Evolutionary conservation across 2,797 vertebrate species (phyloP).

Genomic region (Anguilla anguilla): DNA sequence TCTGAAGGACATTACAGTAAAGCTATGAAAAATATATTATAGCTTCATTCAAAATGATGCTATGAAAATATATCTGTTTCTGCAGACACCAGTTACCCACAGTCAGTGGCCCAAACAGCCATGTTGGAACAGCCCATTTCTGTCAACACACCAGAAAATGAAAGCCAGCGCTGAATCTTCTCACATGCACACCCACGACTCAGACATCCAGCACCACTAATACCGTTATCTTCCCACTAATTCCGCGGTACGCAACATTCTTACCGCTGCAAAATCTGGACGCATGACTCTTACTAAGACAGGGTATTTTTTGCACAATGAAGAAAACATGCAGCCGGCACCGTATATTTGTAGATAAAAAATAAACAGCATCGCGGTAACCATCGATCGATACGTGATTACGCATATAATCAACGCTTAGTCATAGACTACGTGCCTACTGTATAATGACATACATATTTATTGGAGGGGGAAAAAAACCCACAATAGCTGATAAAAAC

Average conservation of each 20-base stretch:
- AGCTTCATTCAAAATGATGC: neutral
- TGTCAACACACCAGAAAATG: slow-evolving; percentile 38
- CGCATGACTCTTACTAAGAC: slow-evolving; percentile 28
- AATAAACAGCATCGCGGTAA: slow-evolving; percentile 21
- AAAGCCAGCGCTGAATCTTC: slow-evolving; percentile 39
- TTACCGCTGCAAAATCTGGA: slow-evolving; percentile 17
- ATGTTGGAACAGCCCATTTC: slow-evolving; percentile 47
- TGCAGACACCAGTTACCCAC: slow-evolving; percentile 24
- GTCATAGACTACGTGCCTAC: neutral
- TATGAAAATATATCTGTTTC: neutral
- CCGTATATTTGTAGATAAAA: neutral
- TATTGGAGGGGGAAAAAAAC: too few species aligned
- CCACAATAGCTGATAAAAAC: neutral
- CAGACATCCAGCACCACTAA: slow-evolving; percentile 26
- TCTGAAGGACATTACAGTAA: neutral
- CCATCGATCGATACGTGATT: slow-evolving; percentile 16
- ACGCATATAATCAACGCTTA: slow-evolving; percentile 16
- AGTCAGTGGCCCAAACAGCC: slow-evolving; percentile 34
- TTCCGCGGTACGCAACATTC: slow-evolving; percentile 6
- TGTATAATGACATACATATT: neutral
- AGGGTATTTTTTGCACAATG: slow-evolving; percentile 9
- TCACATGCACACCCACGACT: slow-evolving; percentile 30
- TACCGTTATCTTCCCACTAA: slow-evolving; percentile 28
- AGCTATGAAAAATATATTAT: neutral
- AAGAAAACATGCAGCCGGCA: slow-evolving; percentile 18